phyloP scores from a whole-genome alignment of 92 coral and sea anemone species.

The Plumapathes pennacea region DNA sequence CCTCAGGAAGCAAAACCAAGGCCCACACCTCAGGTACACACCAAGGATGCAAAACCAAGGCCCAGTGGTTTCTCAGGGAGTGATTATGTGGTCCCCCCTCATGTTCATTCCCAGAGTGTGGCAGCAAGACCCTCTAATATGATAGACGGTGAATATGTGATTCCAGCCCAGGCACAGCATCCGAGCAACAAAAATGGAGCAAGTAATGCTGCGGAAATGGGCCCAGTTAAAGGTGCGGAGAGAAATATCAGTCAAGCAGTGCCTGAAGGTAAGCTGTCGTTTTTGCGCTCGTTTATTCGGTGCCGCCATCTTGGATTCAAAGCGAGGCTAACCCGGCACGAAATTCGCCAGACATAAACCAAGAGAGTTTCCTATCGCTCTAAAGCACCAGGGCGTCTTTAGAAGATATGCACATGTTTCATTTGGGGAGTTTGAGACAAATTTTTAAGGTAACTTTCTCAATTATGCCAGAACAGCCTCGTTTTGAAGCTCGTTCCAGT shows the following conservation, averaged over 20 bases:
- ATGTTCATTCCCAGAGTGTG: background rate
- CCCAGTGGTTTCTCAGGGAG: background rate
- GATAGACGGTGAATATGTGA: conserved; percentile 25
- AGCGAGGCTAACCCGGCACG: background rate
- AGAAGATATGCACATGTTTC: no score
- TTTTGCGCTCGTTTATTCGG: no score
- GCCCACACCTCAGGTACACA: conserved; percentile 1
- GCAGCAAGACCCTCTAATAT: background rate
- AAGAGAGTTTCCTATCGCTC: no score
- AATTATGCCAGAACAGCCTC: no score
- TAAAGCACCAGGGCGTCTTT: no score
- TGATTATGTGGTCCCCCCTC: background rate
- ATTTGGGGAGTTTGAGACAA: no score
- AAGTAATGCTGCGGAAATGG: no score
- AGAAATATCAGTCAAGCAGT: background rate
- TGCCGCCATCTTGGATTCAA: background rate
- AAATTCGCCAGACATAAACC: no score
- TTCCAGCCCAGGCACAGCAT: conserved; percentile 1
- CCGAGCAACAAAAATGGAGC: no score
- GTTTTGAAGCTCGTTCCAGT: no score
- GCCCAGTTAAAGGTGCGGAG: background rate
- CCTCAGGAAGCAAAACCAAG: conserved; percentile 1
- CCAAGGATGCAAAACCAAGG: background rate
- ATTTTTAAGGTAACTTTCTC: no score
- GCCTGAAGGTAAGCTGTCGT: background rate